Conservation (phyloP, 2,113 vertebrate species). For the Ovibos moschatus region DNA sequence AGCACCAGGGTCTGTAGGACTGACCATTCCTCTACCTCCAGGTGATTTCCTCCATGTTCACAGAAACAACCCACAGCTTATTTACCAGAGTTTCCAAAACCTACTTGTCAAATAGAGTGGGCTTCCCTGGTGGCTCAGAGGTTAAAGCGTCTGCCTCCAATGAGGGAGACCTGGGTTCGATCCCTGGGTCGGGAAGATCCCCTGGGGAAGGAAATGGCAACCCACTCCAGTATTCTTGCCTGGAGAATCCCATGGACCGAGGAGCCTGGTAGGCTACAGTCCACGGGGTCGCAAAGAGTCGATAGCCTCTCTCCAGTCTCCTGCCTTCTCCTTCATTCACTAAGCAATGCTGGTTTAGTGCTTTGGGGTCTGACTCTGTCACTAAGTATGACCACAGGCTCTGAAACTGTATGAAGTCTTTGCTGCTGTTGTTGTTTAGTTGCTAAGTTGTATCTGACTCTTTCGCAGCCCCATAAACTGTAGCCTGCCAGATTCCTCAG, state of each 20-base stretch:
- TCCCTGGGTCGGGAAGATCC: too few relatives aligned
- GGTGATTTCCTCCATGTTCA: neutral
- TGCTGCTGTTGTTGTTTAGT: neutral
- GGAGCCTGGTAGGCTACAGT: too few relatives aligned
- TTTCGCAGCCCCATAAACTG: neutral
- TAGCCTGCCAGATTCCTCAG: neutral
- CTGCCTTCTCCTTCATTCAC: neutral
- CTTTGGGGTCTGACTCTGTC: neutral
- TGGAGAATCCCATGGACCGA: too few relatives aligned
- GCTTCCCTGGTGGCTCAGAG: too few relatives aligned
- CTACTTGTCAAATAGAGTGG: neutral
- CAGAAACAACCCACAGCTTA: neutral
- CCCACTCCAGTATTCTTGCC: too few relatives aligned
- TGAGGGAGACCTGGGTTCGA: too few relatives aligned
- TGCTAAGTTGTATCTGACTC: neutral
- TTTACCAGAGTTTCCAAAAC: neutral
- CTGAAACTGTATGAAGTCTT: neutral
- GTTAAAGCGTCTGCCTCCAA: too few relatives aligned
- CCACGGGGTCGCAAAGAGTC: too few relatives aligned
- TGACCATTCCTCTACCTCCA: neutral
- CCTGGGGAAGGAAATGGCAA: too few relatives aligned
- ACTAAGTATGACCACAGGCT: neutral
- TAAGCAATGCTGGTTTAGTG: neutral
- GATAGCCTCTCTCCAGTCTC: neutral
- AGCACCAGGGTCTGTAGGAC: neutral